Percentiles rank a stretch among this genome's conserved stretches.
Evolutionary conservation across 2,113 vertebrate genomes (phyloP).

Genomic region (Amblyopsis rosae): DNA sequence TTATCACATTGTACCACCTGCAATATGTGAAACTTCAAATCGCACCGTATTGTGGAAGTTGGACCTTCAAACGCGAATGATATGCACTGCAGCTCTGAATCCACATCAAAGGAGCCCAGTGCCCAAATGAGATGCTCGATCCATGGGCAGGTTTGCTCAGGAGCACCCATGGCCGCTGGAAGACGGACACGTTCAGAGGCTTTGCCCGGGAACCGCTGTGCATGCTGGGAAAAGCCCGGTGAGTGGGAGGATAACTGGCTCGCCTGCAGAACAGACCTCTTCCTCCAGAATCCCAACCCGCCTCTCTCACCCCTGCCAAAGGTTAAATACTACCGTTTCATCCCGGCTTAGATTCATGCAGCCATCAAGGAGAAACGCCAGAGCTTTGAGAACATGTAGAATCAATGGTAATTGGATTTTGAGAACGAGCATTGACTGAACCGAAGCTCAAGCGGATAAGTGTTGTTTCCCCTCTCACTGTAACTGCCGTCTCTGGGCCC

Average conservation of each 20-base stretch:
- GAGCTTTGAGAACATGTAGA: constrained; percentile 48
- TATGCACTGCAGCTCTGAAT: constrained; percentile 68
- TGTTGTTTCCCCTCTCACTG: constrained; percentile 42
- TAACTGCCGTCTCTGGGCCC: constrained; percentile 22
- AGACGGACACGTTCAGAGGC: constrained; percentile 61
- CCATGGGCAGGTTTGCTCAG: constrained; percentile 65
- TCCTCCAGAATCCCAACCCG: constrained; percentile 40
- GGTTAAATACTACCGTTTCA: constrained; percentile 66
- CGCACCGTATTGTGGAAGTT: constrained; percentile 61
- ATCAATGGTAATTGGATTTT: constrained; percentile 72
- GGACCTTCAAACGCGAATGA: constrained; percentile 72
- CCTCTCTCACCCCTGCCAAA: constrained; percentile 63
- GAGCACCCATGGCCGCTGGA: constrained; percentile 58
- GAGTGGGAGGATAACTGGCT: constrained; percentile 67
- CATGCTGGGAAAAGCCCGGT: constrained; percentile 59
- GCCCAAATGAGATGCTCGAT: constrained; percentile 73
- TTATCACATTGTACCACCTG: constrained; percentile 74
- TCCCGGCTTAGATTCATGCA: constrained; percentile 49
- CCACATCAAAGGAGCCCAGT: constrained; percentile 67
- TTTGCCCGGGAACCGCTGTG: constrained; percentile 53
- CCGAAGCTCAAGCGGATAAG: constrained; percentile 58
- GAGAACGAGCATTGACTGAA: constrained; percentile 65
- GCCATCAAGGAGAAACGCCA: constrained; percentile 60
- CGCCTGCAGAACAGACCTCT: constrained; percentile 47
- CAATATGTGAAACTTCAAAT: constrained; percentile 72